These are phyloP conservation scores for Mercenaria mercenaria DNA, from an alignment of 1,140 invertebrate genomes.

Conservation along the genomic window DNA sequence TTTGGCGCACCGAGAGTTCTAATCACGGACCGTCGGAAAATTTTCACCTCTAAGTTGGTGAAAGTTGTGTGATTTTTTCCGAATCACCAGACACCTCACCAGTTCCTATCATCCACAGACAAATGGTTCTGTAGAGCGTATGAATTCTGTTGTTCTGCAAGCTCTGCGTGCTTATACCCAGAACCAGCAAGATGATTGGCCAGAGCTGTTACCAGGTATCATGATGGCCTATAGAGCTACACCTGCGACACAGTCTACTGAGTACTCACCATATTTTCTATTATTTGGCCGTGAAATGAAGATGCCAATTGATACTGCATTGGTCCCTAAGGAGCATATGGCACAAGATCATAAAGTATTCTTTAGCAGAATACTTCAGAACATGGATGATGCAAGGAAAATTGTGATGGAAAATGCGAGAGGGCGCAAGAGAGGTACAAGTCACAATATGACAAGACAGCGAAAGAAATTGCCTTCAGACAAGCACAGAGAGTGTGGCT, in stretches of 20 bases:
- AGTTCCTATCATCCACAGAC: slow-evolving; percentile 63
- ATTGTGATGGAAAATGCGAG: slow-evolving; percentile 52
- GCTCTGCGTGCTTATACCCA: slow-evolving; percentile 52
- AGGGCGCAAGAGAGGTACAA: slow-evolving; percentile 54
- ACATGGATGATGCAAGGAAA: slow-evolving; percentile 41
- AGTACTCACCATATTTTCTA: slow-evolving; percentile 13
- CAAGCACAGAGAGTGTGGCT: slow-evolving; percentile 58
- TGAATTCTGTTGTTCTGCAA: slow-evolving; percentile 36
- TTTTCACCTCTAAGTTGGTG: neutral
- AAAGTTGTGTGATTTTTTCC: slow-evolving; percentile 27
- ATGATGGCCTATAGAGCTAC: slow-evolving; percentile 55
- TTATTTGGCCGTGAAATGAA: slow-evolving; percentile 66
- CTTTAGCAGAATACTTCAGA: neutral
- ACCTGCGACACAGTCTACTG: neutral
- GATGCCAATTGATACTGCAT: slow-evolving; percentile 37
- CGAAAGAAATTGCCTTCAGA: slow-evolving; percentile 45
- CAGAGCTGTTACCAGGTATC: slow-evolving; percentile 12
- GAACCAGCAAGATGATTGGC: slow-evolving; percentile 57
- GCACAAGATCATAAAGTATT: neutral
- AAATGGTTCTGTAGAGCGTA: slow-evolving; percentile 11
- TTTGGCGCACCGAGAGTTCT: neutral
- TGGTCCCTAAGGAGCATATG: slow-evolving; percentile 6
- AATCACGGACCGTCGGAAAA: neutral
- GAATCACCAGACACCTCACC: neutral
- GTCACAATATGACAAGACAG: slow-evolving; percentile 46